Evolutionary conservation across 2,797 vertebrate genomes (phyloP).

Genomic region (Falco columbarius): DNA sequence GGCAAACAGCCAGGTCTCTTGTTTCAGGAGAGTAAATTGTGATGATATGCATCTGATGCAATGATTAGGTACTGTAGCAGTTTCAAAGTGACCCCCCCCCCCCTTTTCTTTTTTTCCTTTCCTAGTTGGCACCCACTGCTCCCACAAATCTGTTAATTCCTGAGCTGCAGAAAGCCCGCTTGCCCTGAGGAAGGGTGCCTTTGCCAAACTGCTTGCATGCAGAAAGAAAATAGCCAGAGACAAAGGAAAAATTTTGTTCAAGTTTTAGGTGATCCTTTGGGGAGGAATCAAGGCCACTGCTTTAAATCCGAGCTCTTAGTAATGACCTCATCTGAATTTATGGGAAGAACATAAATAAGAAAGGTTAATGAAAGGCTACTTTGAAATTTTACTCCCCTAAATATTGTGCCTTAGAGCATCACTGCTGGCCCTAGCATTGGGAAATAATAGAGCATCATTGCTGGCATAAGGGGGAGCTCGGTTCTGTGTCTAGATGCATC

Average conservation of each 20-base stretch:
- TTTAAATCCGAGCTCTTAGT: neutral
- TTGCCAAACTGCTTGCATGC: neutral
- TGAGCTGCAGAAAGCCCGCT: neutral
- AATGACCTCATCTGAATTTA: neutral
- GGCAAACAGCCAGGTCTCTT: neutral
- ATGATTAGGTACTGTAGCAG: neutral
- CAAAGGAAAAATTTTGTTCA: no score
- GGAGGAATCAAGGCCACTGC: neutral
- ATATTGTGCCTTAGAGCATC: fast-evolving
- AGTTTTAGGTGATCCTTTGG: neutral
- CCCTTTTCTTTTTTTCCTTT: fast-evolving
- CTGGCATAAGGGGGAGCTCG: neutral
- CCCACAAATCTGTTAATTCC: neutral
- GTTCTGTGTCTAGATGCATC: neutral
- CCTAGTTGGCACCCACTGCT: neutral
- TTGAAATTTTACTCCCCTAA: neutral
- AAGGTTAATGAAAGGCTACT: neutral
- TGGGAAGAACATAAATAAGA: neutral
- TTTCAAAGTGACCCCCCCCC: neutral
- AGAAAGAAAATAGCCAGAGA: neutral
- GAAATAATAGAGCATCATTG: neutral
- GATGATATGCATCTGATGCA: neutral
- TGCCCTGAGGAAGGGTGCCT: neutral
- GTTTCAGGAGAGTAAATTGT: neutral
- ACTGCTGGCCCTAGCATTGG: neutral